These are phyloP conservation scores for Leptinotarsa rubiginosa DNA, from an alignment of 2,888 invertebrate genomes.

Conservation along the genomic window DNA sequence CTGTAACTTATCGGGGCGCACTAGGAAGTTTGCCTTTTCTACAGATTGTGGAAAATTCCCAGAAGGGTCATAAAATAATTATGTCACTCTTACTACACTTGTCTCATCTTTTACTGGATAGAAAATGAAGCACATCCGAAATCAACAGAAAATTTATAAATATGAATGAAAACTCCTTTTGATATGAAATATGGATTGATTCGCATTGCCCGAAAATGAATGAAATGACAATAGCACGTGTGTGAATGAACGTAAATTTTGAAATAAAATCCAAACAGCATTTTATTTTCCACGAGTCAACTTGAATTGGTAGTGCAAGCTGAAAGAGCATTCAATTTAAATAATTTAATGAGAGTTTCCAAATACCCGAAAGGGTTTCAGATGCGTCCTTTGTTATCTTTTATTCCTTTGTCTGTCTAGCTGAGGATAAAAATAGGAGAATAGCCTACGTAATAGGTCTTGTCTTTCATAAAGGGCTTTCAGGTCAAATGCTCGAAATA, in stretches of 20 bases:
- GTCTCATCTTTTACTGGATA: too few species aligned
- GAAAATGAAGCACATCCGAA: too few species aligned
- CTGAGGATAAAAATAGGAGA: conserved; percentile 54
- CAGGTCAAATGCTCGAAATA: conserved; percentile 37
- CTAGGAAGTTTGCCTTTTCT: too few species aligned
- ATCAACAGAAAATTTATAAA: too few species aligned
- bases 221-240: background rate
- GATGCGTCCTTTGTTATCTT: conserved; percentile 56
- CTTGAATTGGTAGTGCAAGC: background rate
- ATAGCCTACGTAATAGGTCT: conserved; percentile 52
- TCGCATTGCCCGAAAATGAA: too few species aligned
- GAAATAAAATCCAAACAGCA: background rate
- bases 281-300: background rate
- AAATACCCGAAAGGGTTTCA: conserved; percentile 59
- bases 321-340: conserved; percentile 57
- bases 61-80: too few species aligned
- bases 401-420: conserved; percentile 52
- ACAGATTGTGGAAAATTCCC: too few species aligned
- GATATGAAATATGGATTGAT: background rate
- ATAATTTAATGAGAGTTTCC: conserved; percentile 63
- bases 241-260: background rate
- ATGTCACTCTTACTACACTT: too few species aligned
- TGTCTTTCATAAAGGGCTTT: conserved; percentile 33
- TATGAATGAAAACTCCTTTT: too few species aligned
- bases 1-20: too few species aligned